phyloP scores from a whole-genome alignment of 92 coral and sea anemone species.

The Epizoanthus ramosus region DNA sequence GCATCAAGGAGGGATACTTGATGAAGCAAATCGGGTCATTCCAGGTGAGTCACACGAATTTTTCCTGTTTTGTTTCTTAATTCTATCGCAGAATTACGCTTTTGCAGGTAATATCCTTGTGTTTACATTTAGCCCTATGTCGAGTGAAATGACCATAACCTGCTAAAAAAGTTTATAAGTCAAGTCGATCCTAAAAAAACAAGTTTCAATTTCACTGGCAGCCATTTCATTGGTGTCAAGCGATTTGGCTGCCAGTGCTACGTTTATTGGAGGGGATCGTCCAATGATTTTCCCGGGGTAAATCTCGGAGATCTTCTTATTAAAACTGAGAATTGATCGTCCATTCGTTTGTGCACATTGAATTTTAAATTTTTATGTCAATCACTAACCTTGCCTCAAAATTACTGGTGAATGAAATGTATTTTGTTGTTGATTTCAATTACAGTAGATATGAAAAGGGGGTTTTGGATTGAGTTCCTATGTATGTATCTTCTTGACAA shows the following conservation, averaged over 20 bases:
- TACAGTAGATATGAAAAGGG: too few species aligned
- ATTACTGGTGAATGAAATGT: too few species aligned
- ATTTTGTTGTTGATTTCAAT: too few species aligned
- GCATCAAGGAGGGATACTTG: constrained; percentile 92
- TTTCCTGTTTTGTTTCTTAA: constrained; percentile 9
- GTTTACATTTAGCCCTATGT: not conserved
- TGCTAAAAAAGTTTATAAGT: not conserved
- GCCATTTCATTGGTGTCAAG: not conserved
- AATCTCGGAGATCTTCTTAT: not conserved
- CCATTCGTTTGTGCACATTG: not conserved
- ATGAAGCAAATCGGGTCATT: constrained; percentile 94
- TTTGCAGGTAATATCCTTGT: not conserved
- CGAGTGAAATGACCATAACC: not conserved
- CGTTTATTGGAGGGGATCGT: not conserved
- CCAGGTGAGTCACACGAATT: constrained; percentile 67
- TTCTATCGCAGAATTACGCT: not conserved
- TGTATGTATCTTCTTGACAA: not conserved
- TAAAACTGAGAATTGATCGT: not conserved
- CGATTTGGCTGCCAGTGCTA: not conserved
- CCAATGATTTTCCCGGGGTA: constrained; percentile 4
- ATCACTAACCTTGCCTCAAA: not conserved
- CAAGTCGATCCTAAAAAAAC: not conserved
- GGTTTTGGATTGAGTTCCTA: too few species aligned
- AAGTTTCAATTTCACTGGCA: not conserved
- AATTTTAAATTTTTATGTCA: constrained; percentile 10